These are phyloP conservation scores for Thysanoteuthis rhombus DNA, from an alignment of 2,888 invertebrate species.

Conservation along the genomic window DNA sequence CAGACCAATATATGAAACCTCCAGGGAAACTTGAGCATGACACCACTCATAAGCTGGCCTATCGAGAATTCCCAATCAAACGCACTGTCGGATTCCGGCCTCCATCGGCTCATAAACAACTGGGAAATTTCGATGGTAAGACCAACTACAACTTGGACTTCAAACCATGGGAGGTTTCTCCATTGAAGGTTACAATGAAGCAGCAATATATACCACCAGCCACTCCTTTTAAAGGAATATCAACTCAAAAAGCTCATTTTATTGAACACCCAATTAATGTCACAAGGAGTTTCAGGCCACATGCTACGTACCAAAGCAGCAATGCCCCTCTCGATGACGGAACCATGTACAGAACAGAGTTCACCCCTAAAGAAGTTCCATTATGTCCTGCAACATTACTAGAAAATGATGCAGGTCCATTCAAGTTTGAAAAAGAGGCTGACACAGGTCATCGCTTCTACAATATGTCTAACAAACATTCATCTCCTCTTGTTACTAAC, in stretches of 20 bases:
- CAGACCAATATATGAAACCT: conserved; percentile 60
- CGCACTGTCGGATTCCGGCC: conserved; percentile 52
- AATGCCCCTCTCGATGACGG: conserved; percentile 61
- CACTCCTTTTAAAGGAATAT: conserved; percentile 66
- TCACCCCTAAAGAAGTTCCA: conserved; percentile 53
- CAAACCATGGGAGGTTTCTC: conserved; percentile 54
- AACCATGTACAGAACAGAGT: conserved; percentile 65
- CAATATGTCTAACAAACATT: background rate
- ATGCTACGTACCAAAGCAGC: conserved; percentile 44
- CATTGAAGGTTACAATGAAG: conserved; percentile 46
- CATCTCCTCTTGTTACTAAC: background rate
- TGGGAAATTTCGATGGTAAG: conserved; percentile 56
- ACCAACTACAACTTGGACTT: conserved; percentile 63
- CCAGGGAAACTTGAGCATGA: conserved; percentile 62
- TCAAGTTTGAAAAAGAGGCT: conserved; percentile 41
- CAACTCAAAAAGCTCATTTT: conserved; percentile 63
- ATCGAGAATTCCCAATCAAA: conserved; percentile 53
- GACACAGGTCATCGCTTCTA: conserved; percentile 14
- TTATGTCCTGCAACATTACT: conserved; percentile 63
- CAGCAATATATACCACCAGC: conserved; percentile 61
- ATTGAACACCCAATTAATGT: conserved; percentile 49
- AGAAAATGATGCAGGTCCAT: conserved; percentile 51
- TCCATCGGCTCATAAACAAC: conserved; percentile 42
- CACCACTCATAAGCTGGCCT: conserved; percentile 62
- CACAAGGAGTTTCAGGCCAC: conserved; percentile 53